phyloP scores from a whole-genome alignment of 2,888 invertebrate species.

The Conomelus anceps region DNA sequence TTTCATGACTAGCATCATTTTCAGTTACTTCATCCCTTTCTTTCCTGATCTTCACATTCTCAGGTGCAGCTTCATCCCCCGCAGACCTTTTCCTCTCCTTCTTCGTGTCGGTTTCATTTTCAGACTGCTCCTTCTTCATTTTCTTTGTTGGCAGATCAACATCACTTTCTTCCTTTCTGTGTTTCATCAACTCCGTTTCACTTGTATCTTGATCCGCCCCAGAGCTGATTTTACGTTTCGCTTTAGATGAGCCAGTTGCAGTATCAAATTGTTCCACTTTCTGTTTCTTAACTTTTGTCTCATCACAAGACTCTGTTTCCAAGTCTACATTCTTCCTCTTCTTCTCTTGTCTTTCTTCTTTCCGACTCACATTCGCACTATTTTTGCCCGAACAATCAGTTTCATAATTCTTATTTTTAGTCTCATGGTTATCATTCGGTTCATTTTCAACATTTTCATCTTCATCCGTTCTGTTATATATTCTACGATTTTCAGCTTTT shows the following conservation, averaged over 20 bases:
- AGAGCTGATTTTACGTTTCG: neutral
- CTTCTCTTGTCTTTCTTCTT: constrained; percentile 1
- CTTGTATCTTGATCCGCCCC: neutral
- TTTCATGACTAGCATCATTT: constrained; percentile 7
- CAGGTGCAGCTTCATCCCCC: constrained; percentile 1
- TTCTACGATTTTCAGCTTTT: constrained; percentile 40
- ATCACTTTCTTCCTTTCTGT: neutral
- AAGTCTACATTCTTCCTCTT: constrained; percentile 11
- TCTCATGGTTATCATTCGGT: neutral
- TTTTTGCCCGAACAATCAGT: neutral
- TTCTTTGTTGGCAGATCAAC: neutral
- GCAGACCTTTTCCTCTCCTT: constrained; percentile 30
- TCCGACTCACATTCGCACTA: neutral
- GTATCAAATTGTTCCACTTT: neutral
- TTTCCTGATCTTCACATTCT: constrained; percentile 24
- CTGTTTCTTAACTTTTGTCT: neutral
- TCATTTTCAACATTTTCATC: neutral
- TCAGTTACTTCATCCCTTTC: too few relatives aligned
- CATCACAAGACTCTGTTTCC: neutral
- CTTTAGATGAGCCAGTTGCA: neutral
- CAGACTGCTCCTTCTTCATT: neutral
- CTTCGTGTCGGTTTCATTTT: neutral
- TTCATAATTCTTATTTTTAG: neutral
- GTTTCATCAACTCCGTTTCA: neutral
- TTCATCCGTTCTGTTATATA: neutral